Base-by-base conservation (phyloP, 1,140 invertebrate genomes). In the Chymomyza costata region DNA sequence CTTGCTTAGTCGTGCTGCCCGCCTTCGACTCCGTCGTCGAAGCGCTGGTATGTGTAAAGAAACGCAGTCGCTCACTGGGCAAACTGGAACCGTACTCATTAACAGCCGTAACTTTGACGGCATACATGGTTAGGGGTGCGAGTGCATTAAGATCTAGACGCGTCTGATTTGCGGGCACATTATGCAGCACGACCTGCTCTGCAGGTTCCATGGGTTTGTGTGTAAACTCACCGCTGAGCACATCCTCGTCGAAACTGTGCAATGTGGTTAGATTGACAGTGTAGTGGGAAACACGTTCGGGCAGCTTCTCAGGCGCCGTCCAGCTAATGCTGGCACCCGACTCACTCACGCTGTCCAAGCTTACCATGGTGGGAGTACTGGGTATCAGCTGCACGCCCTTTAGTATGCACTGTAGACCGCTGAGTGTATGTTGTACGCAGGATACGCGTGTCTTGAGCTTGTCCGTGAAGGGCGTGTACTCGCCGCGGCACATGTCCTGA, bases 361-460 rank as follows among this genome's bases (percentile, higher is more conserved):
- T 89, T 0, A 95, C 87, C 17, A 90, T 87, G 73, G 89, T 86
- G 8, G 93, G 93, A 17, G 89, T 88, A 62, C 91, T 91, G 13
- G 94, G 93, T 6, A 95, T 86, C 83, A 89, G 86, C 92, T 93
- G 92, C 44, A 94, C 91, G 44, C 93, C 93, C 84, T 93, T 91
- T 5, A 92, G 89, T 47, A 94, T 93, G 76, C 93, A 94, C 48
- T 93, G 91, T 5, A 95, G 85, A 0, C 93, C 94, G 60, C 92
- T 90, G 65, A 94, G 90, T n/a, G 93, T 94, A 63, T 93, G 93
- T 1, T 92, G 89, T 0, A 93, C 91, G 80, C 93, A 95, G 1
- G 92, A 93, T 73, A 93, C 93, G 61, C 94, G 93, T 1, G 93
- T 93, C 84, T 93, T 92, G 13, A 95, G 91, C 53, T 92, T 92